Evolutionary conservation across 2,113 vertebrate species (phyloP), one percentile per base, ranked within the genome.

Genomic region (Microtus pennsylvanicus): DNA sequence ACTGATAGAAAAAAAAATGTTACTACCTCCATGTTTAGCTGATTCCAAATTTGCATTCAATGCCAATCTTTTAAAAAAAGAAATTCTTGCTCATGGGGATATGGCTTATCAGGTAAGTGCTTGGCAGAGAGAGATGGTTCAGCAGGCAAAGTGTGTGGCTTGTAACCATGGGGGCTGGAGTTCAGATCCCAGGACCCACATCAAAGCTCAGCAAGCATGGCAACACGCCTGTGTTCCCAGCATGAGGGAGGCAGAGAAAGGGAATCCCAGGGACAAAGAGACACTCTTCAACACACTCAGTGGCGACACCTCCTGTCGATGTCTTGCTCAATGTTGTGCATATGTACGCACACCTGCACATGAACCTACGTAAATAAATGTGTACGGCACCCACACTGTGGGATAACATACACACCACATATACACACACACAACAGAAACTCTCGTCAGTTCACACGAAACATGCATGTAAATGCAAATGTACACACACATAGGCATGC

Each of bases 41-140:
- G 58, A 81, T 77, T 35, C 24, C n/a, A 94, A 88, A 55, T 77
- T 87, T 90, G 13, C 80, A 13, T 95, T 88, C 82, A 96, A 86
- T 11, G 90, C 55, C 90, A 35, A 35, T 47, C 87, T 69, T 80
- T 50, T 91, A 85, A 21, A 55, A 55, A 55, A 87, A 91, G 33
- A 89, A 96, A 94, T 58, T 88, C 85, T 70, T 70, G 16, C n/a
- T 13, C 10, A 11, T 50, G 19, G 65, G 13, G 61, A 8, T 19
- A 47, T 33, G 42, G 10, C 63, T 69, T 28, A 87, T 42, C 30
- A 69, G 38, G 38, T 86, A 33, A 86, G 55, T 58, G 17, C 55
- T 58, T 19, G 55, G 17, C 55, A 58, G 1, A 58, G 55, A 58
- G 5, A 24, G 30, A 47, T 33, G 42, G 2, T 30, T 69, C 63